Evolutionary conservation across 2,113 vertebrate genomes (phyloP).

Genomic region (Percina caprodes): DNA sequence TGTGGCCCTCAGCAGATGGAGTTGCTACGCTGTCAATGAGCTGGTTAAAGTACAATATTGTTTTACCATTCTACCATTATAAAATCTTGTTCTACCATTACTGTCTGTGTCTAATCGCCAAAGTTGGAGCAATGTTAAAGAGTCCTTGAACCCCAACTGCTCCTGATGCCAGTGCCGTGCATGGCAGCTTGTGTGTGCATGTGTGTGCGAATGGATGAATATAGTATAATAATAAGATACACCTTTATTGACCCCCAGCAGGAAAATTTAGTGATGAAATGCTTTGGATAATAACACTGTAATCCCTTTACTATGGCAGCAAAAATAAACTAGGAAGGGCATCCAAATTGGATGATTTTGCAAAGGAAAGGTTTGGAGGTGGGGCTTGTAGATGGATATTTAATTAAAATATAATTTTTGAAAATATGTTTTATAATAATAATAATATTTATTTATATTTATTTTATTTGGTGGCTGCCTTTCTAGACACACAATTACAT

Average conservation of each 20-base stretch:
- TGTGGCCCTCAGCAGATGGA: neutral
- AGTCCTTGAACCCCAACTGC: neutral
- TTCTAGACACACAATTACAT: too few relatives aligned
- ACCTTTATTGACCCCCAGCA: too few relatives aligned
- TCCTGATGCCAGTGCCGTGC: neutral
- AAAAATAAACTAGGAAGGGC: neutral
- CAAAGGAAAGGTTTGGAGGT: neutral
- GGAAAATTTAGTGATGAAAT: neutral
- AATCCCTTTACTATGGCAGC: neutral
- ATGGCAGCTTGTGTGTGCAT: neutral
- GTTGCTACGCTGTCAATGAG: neutral
- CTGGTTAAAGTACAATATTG: neutral
- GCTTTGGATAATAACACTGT: neutral
- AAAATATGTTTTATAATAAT: neutral
- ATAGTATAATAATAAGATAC: neutral
- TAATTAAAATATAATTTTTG: neutral
- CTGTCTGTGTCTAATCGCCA: neutral
- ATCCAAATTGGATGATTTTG: neutral
- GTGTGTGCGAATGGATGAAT: neutral
- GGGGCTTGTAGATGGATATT: neutral
- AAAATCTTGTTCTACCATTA: neutral
- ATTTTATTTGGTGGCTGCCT: too few relatives aligned
- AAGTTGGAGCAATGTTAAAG: neutral
- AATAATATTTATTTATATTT: too few relatives aligned
- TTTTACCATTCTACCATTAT: neutral